Evolutionary conservation across 2,113 vertebrate species (phyloP).

Genomic region (Pimephales promelas): DNA sequence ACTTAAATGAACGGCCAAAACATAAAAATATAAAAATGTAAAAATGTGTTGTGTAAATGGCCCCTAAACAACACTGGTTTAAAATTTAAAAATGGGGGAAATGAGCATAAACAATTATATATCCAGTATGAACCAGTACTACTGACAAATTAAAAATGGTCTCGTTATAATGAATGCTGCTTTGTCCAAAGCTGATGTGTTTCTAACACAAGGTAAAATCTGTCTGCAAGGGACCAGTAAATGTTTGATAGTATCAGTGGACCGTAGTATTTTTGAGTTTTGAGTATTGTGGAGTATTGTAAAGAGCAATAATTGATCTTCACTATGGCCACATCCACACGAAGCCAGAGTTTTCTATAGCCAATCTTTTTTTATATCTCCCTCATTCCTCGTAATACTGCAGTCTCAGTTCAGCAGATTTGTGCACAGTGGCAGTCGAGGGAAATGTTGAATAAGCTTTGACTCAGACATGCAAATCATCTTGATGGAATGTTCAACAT

Average conservation of each 20-base stretch:
- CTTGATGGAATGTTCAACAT: conserved; percentile 1
- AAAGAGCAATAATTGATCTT: background rate
- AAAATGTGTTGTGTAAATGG: too few species aligned
- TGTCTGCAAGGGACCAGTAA: conserved; percentile 33
- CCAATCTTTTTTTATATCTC: too few species aligned
- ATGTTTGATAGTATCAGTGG: conserved; percentile 11
- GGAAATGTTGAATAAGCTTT: background rate
- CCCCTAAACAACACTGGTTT: too few species aligned
- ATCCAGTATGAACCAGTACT: background rate
- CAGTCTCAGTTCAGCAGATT: background rate
- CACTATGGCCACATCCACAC: too few species aligned
- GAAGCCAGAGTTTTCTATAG: too few species aligned
- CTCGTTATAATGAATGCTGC: background rate
- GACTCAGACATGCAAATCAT: background rate
- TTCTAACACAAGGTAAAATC: background rate
- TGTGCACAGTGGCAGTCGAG: background rate
- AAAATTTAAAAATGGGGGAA: background rate
- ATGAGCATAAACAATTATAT: background rate
- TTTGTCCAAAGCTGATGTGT: background rate
- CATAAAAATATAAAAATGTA: too few species aligned
- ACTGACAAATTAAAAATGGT: background rate
- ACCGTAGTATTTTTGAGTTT: background rate
- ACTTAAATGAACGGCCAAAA: too few species aligned
- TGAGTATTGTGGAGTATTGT: too few species aligned
- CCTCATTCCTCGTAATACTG: background rate